These are phyloP conservation scores for Bugulina stolonifera DNA, from an alignment of 2,888 invertebrate genomes.

Conservation along the genomic window DNA sequence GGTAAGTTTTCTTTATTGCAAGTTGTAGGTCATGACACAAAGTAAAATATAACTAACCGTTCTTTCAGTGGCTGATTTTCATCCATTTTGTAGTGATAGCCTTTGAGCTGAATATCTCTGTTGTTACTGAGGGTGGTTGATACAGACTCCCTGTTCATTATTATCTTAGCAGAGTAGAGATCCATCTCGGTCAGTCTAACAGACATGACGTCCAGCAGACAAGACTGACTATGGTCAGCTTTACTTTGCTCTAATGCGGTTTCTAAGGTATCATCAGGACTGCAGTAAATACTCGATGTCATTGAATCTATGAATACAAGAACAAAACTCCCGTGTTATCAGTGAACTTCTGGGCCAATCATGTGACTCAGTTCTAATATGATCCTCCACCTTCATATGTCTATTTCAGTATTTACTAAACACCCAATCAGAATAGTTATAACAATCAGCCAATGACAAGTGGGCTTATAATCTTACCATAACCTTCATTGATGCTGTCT, in stretches of 20 bases:
- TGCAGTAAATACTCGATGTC: conserved; percentile 15
- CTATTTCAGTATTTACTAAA: no score
- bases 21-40: no score
- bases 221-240: conserved; percentile 40
- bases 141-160: conserved; percentile 31
- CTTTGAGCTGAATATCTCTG: conserved; percentile 7
- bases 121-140: not conserved
- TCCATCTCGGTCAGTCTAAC: conserved; percentile 71
- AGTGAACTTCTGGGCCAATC: no score
- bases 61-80: conserved; percentile 62
- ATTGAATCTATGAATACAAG: not conserved
- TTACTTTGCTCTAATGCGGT: not conserved
- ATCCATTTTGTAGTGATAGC: conserved; percentile 10
- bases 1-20: no score
- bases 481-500: not conserved
- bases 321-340: no score
- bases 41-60: no score
- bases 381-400: no score
- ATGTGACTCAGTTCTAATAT: no score
- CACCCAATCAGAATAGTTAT: no score
- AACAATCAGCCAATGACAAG: no score
- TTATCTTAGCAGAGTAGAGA: conserved; percentile 63
- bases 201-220: conserved; percentile 69
- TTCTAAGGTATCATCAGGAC: not conserved
- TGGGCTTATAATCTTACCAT: no score